These are phyloP conservation scores for Alcedo quadribrachys DNA, from an alignment of 2,797 vertebrate species.

Conservation along the genomic window DNA sequence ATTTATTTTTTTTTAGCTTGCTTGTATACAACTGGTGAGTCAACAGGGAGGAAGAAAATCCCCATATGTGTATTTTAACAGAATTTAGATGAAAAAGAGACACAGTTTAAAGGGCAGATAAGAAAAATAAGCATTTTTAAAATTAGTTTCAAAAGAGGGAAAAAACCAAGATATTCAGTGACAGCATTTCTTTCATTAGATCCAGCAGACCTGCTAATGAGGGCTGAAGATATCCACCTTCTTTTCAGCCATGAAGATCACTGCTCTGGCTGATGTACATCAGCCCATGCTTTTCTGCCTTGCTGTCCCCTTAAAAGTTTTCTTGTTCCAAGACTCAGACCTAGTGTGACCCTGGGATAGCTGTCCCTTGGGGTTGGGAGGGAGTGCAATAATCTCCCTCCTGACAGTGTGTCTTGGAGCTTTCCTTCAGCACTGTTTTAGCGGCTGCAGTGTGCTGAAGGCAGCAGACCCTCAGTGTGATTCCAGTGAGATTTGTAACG, in stretches of 20 bases:
- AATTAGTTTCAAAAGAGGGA: not conserved
- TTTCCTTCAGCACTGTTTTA: not conserved
- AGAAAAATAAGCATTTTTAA: constrained; percentile 28
- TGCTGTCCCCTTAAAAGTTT: not conserved
- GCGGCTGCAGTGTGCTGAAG: not conserved
- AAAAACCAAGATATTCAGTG: not conserved
- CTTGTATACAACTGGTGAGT: constrained; percentile 32
- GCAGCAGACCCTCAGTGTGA: not conserved
- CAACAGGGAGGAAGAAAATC: constrained; percentile 22
- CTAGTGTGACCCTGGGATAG: not conserved
- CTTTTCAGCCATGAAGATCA: not conserved
- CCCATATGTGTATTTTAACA: constrained; percentile 18
- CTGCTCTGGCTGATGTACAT: not conserved
- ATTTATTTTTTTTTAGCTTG: not conserved
- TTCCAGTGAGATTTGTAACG: not conserved
- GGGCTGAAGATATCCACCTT: not conserved
- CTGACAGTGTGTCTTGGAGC: not conserved
- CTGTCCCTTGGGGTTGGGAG: not conserved
- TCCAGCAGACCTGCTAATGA: not conserved
- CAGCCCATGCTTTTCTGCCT: not conserved
- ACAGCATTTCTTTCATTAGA: not conserved
- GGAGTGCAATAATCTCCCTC: not conserved
- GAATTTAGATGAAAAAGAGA: not conserved
- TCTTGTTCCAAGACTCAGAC: not conserved
- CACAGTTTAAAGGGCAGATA: not conserved